Evolutionary conservation across 2,888 invertebrate species (phyloP).

Genomic region (Aphodius sticticus): DNA sequence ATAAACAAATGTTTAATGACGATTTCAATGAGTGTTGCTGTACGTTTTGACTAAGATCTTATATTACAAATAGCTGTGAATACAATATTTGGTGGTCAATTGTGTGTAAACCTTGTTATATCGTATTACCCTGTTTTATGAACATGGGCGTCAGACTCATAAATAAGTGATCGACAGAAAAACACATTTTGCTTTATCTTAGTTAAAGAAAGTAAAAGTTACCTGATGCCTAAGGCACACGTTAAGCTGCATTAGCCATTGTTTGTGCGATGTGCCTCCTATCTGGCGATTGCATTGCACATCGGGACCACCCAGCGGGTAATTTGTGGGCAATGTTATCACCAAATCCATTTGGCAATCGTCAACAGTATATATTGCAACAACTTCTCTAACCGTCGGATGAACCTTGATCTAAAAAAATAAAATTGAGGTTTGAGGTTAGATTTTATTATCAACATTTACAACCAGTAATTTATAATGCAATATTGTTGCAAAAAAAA

Average conservation of each 20-base stretch:
- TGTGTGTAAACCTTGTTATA: too few species aligned
- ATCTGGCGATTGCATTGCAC: slow-evolving; percentile 75
- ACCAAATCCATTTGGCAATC: slow-evolving; percentile 82
- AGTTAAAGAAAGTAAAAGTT: slow-evolving; percentile 35
- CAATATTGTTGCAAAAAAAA: background rate
- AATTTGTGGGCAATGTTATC: slow-evolving; percentile 80
- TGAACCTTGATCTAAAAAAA: slow-evolving; percentile 72
- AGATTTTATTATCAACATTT: background rate
- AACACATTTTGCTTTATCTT: background rate
- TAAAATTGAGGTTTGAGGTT: background rate
- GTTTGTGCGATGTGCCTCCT: slow-evolving; percentile 74
- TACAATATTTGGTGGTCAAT: too few species aligned
- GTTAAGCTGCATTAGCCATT: slow-evolving; percentile 82
- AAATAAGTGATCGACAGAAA: background rate
- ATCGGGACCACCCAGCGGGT: slow-evolving; percentile 81
- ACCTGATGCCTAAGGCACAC: slow-evolving; percentile 90
- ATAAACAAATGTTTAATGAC: too few species aligned
- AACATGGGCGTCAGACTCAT: too few species aligned
- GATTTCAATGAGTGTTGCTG: too few species aligned
- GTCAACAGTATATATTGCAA: slow-evolving; percentile 83
- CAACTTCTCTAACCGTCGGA: slow-evolving; percentile 77
- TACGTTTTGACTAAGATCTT: too few species aligned
- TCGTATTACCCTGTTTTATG: too few species aligned
- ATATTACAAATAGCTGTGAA: too few species aligned
- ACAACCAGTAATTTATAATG: too few species aligned